Evolutionary conservation across 2,888 invertebrate species (phyloP).

Genomic region (Dryobota labecula): DNA sequence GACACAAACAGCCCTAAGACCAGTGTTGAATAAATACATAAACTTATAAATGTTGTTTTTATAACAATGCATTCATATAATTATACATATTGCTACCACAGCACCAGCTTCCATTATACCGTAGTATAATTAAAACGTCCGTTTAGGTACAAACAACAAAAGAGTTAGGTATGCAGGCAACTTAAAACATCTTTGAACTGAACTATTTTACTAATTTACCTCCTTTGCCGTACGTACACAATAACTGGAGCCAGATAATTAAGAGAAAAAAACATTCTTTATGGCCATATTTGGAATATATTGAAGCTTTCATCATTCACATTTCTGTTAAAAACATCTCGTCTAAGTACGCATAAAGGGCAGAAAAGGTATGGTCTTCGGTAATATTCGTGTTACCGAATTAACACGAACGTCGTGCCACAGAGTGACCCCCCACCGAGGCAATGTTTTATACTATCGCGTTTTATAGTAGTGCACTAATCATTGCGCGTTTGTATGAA

Average conservation of each 20-base stretch:
- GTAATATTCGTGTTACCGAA: not conserved
- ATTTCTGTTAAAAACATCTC: constrained; percentile 19
- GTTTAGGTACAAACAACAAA: constrained; percentile 18
- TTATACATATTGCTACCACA: constrained; percentile 36
- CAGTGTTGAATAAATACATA: constrained; percentile 11
- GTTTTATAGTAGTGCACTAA: not conserved
- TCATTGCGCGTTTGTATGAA: not conserved
- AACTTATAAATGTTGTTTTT: constrained; percentile 3
- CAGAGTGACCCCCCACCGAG: not conserved
- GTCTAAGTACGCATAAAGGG: not conserved
- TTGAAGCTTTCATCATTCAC: not conserved
- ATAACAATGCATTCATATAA: constrained; percentile 6
- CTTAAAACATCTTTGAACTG: not conserved
- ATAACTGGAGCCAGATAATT: constrained; percentile 1
- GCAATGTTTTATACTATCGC: not conserved
- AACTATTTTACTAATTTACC: not conserved
- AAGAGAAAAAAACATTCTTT: not conserved
- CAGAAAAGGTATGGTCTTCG: not conserved
- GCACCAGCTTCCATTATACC: constrained; percentile 31
- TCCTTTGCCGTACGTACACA: not conserved
- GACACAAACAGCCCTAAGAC: constrained; percentile 7
- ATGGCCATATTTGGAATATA: constrained; percentile 6
- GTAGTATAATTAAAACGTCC: not conserved
- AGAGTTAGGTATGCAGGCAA: not conserved
- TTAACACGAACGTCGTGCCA: not conserved